Evolutionary conservation across 2,888 invertebrate species (phyloP).

Genomic region (Diadegma fenestrale): DNA sequence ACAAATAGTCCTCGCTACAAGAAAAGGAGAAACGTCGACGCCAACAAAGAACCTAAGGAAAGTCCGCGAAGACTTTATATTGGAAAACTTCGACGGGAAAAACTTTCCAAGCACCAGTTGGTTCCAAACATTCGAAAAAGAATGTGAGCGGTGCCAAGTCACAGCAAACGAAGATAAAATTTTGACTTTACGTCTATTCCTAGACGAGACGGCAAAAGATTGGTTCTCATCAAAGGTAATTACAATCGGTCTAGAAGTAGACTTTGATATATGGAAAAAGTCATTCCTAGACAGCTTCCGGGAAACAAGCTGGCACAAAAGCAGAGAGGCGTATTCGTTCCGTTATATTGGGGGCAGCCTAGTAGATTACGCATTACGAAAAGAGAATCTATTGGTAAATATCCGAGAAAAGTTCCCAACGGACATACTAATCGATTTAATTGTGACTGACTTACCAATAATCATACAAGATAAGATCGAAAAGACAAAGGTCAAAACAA

Average conservation of each 20-base stretch:
- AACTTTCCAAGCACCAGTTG: slow-evolving; percentile 61
- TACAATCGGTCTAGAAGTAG: slow-evolving; percentile 60
- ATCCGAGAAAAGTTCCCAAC: slow-evolving; percentile 57
- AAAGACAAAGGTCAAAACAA: slow-evolving; percentile 47
- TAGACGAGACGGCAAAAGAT: slow-evolving; percentile 61
- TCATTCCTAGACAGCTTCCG: slow-evolving; percentile 61
- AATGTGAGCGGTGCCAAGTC: slow-evolving; percentile 63
- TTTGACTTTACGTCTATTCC: slow-evolving; percentile 57
- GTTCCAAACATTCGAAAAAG: slow-evolving; percentile 64
- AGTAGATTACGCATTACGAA: slow-evolving; percentile 62
- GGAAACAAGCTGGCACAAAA: slow-evolving; percentile 58
- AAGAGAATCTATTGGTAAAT: slow-evolving; percentile 62
- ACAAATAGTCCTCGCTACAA: slow-evolving; percentile 61
- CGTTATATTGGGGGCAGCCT: slow-evolving; percentile 61
- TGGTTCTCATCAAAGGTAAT: slow-evolving; percentile 65
- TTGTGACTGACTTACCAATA: slow-evolving; percentile 51
- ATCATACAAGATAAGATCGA: slow-evolving; percentile 51
- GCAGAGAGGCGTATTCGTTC: slow-evolving; percentile 63
- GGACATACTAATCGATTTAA: slow-evolving; percentile 46
- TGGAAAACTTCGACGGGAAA: slow-evolving; percentile 59
- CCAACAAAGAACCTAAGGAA: slow-evolving; percentile 54
- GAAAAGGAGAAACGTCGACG: slow-evolving; percentile 34
- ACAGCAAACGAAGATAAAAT: slow-evolving; percentile 60
- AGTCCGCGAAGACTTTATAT: slow-evolving; percentile 60
- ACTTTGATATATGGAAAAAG: slow-evolving; percentile 58